Percentiles rank a stretch among this genome's conserved stretches.
These are phyloP conservation scores for Abrostola tripartita DNA, from an alignment of 2,888 invertebrate genomes.

Conservation along the genomic window DNA sequence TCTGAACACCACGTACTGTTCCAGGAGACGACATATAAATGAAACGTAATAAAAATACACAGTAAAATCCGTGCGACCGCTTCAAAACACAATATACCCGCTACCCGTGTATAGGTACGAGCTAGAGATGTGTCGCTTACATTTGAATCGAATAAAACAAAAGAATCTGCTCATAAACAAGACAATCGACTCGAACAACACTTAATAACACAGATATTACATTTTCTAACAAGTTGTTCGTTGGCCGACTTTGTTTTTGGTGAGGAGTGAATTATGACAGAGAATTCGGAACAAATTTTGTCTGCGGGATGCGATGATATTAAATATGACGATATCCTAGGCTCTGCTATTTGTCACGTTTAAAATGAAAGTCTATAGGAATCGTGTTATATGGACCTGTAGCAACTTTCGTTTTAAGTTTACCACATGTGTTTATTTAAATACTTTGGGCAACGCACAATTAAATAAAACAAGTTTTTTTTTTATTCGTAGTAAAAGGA, in stretches of 20 bases:
- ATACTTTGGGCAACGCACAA: no score
- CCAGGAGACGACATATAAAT: slow-evolving; percentile 58
- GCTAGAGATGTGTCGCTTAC: slow-evolving; percentile 38
- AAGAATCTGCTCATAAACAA: neutral
- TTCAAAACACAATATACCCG: slow-evolving; percentile 34
- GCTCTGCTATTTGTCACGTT: no score
- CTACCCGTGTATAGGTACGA: slow-evolving; percentile 11
- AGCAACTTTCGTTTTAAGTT: no score
- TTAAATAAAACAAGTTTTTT: no score
- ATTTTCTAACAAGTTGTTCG: neutral
- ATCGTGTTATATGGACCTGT: no score
- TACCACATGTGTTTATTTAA: no score
- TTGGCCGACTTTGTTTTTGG: neutral
- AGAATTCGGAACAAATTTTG: no score
- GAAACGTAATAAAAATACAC: slow-evolving; percentile 60
- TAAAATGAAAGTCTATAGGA: no score
- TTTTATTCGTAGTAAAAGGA: no score
- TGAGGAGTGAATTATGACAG: no score
- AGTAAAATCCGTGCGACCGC: slow-evolving; percentile 56
- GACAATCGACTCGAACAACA: neutral
- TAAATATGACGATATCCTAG: no score
- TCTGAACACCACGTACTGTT: slow-evolving; percentile 44
- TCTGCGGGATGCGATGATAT: no score
- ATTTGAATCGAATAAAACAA: slow-evolving; percentile 5
- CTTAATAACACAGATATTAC: neutral